A percentile compares a stretch with the other conserved stretches of the same genome.
Evolutionary conservation across 1,140 invertebrate species (phyloP).

Genomic region (Dreissena polymorpha): DNA sequence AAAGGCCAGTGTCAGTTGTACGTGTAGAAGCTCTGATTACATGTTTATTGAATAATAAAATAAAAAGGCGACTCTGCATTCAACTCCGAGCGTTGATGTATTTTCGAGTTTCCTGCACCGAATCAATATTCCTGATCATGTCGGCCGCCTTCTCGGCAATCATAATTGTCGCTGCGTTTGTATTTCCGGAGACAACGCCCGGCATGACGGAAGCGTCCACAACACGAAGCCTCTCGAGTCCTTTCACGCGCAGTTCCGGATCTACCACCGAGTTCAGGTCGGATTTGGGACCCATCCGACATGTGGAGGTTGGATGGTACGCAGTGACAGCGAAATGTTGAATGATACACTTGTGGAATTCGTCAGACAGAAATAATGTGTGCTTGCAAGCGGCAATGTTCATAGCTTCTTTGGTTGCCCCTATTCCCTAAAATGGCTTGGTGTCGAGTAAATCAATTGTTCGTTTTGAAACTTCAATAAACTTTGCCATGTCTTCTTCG

Average conservation of each 20-base stretch:
- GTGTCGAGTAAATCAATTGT: not conserved
- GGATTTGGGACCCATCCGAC: constrained; percentile 94
- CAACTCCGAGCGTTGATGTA: no score
- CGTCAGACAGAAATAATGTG: not conserved
- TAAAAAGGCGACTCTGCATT: no score
- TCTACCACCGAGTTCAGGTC: constrained; percentile 93
- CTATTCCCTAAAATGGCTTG: not conserved
- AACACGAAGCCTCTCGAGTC: not conserved
- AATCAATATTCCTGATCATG: no score
- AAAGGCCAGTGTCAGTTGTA: no score
- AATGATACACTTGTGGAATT: constrained; percentile 75
- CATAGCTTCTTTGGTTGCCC: not conserved
- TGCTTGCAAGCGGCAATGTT: not conserved
- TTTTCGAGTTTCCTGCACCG: no score
- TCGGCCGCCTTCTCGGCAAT: no score
- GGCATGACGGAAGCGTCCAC: not conserved
- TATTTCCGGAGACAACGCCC: not conserved
- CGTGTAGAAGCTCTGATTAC: no score
- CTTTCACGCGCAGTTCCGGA: constrained; percentile 81
- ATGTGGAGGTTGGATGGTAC: constrained; percentile 94
- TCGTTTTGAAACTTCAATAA: not conserved
- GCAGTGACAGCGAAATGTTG: constrained; percentile 82
- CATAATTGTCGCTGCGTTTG: no score
- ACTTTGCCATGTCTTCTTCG: no score
- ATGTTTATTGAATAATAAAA: no score